Conservation (phyloP, 1,140 invertebrate genomes). For the Catajapyx aquilonaris region DNA sequence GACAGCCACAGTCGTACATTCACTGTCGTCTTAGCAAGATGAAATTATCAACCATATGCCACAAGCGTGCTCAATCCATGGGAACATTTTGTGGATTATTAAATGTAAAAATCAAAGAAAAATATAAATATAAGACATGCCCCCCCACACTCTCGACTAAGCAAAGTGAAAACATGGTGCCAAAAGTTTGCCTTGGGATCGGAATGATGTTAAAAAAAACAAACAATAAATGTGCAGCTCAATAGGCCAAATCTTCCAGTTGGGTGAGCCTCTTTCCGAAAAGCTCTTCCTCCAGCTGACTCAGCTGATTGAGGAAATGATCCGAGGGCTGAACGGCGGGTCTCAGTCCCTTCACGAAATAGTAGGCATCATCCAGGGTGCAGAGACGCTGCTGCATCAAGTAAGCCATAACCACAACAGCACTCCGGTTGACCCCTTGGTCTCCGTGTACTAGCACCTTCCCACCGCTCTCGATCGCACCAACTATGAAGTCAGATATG, state of each 20-base stretch:
- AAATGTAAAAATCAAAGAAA: no score
- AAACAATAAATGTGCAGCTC: no score
- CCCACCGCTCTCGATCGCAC: constrained; percentile 12
- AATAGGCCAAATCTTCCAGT: constrained; percentile 14
- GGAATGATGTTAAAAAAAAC: no score
- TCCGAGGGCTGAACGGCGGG: constrained; percentile 15
- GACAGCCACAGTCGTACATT: no score
- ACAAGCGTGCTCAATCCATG: no score
- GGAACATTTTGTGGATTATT: no score
- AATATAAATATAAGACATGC: no score
- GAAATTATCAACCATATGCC: no score
- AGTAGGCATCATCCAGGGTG: constrained; percentile 18
- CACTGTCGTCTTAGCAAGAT: no score
- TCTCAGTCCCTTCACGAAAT: constrained; percentile 16
- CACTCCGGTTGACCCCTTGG: constrained; percentile 16
- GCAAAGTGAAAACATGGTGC: no score
- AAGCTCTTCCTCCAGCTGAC: constrained; percentile 14
- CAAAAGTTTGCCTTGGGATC: no score
- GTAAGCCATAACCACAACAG: constrained; percentile 15
- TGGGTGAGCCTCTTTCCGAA: constrained; percentile 15
- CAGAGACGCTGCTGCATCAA: constrained; percentile 14
- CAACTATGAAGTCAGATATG: constrained; percentile 10
- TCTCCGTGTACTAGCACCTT: constrained; percentile 16
- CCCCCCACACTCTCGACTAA: no score
- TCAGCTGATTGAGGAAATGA: constrained; percentile 13